Conservation (phyloP, 2,797 vertebrate genomes). For the Threskiornis aethiopicus region DNA sequence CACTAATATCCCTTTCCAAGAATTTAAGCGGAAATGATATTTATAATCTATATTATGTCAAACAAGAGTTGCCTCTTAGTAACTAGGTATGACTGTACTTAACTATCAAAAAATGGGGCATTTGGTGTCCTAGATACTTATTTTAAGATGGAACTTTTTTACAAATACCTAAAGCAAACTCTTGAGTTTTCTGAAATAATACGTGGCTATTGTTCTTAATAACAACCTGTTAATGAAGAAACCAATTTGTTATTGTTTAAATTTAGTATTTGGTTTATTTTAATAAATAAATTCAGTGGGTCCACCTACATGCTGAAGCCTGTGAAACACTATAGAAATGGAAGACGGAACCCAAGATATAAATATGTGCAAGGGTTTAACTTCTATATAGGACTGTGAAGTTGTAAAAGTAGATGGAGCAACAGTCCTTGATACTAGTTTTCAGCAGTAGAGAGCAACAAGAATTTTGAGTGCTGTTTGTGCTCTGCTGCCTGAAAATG, state of each 20-base stretch:
- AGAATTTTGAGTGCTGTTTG: background rate
- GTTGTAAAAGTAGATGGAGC: background rate
- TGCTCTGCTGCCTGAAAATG: background rate
- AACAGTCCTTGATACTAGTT: background rate
- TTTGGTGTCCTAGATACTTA: background rate
- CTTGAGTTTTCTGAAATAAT: background rate
- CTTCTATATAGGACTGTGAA: background rate
- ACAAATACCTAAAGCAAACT: background rate
- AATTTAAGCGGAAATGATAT: background rate
- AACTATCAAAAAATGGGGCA: background rate
- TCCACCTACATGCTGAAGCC: background rate
- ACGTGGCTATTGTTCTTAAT: background rate
- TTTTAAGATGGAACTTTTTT: background rate
- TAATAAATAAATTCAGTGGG: background rate
- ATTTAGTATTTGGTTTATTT: background rate
- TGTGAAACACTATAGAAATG: background rate
- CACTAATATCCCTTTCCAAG: background rate
- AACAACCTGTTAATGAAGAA: background rate
- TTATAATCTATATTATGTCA: background rate
- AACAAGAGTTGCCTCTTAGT: background rate
- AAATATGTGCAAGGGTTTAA: background rate
- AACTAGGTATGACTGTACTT: background rate
- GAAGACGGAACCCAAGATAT: background rate
- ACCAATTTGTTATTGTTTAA: background rate
- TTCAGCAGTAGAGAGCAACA: background rate